A percentile compares a stretch with the other conserved stretches of the same genome.
Evolutionary conservation across 2,113 vertebrate genomes (phyloP).

Genomic region (Triplophysa rosa): DNA sequence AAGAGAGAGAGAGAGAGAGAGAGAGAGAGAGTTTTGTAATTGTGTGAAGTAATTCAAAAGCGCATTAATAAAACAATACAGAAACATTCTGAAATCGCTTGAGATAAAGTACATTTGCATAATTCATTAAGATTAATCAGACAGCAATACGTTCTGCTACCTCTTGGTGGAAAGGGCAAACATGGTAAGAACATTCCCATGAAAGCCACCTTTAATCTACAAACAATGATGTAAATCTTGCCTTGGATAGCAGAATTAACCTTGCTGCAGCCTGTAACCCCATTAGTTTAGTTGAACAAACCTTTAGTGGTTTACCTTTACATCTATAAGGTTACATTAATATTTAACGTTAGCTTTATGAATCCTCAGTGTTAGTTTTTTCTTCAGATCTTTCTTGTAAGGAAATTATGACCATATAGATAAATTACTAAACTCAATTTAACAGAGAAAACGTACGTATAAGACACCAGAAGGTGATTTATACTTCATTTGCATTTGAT

Average conservation of each 20-base stretch:
- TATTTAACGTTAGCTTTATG: constrained; percentile 65
- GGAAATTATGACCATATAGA: background rate
- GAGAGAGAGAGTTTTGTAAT: constrained; percentile 67
- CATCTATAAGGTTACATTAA: constrained; percentile 73
- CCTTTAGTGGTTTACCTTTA: constrained; percentile 69
- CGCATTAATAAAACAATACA: constrained; percentile 82
- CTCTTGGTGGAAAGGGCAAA: constrained; percentile 58
- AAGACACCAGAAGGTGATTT: too few relatives aligned
- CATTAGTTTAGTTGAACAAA: constrained; percentile 67
- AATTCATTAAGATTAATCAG: constrained; percentile 83
- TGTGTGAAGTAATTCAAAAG: constrained; percentile 76
- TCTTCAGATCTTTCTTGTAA: background rate
- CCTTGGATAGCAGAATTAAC: constrained; percentile 78
- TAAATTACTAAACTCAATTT: too few relatives aligned
- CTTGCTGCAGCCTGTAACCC: constrained; percentile 67
- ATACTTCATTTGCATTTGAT: too few relatives aligned
- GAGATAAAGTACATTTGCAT: constrained; percentile 80
- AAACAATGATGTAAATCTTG: constrained; percentile 77
- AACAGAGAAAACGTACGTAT: too few relatives aligned
- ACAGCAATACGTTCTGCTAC: constrained; percentile 67
- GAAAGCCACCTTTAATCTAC: constrained; percentile 71
- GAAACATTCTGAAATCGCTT: constrained; percentile 79
- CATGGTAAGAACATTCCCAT: constrained; percentile 62
- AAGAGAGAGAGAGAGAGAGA: constrained; percentile 56
- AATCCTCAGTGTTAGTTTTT: constrained; percentile 53